phyloP scores from a whole-genome alignment of 2,888 invertebrate genomes.

The Hydraecia micacea region DNA sequence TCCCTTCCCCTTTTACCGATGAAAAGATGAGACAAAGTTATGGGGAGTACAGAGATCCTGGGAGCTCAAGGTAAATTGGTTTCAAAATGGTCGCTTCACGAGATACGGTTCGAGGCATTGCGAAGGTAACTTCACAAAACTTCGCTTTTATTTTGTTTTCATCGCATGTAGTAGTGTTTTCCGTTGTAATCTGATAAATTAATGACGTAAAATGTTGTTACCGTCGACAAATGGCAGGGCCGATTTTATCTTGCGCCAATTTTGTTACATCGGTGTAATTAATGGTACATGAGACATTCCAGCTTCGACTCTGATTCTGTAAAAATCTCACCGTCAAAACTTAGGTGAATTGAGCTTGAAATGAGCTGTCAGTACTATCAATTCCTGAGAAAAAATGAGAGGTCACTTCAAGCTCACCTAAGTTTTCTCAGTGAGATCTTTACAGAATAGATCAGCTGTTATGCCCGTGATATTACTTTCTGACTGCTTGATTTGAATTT shows the following conservation, averaged over 20 bases:
- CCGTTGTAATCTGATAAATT: constrained; percentile 59
- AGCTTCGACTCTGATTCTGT: neutral
- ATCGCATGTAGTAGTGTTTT: constrained; percentile 55
- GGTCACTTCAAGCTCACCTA: neutral
- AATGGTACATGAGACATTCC: neutral
- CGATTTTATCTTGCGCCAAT: neutral
- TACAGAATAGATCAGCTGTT: neutral
- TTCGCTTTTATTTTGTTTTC: constrained; percentile 64
- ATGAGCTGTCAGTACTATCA: neutral
- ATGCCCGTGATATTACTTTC: neutral
- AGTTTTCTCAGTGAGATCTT: neutral
- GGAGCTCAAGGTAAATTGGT: constrained; percentile 51
- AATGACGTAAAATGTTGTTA: constrained; percentile 39
- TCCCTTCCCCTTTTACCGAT: neutral
- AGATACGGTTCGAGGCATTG: constrained; percentile 45
- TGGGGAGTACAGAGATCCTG: constrained; percentile 11
- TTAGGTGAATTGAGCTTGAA: neutral
- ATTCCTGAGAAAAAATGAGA: too few relatives aligned
- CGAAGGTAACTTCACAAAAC: constrained; percentile 57
- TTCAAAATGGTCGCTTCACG: constrained; percentile 27
- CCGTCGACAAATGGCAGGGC: constrained; percentile 8
- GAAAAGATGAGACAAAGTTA: neutral
- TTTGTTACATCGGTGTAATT: neutral
- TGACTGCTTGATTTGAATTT: neutral
- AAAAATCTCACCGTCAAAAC: neutral